Percentiles rank a stretch among this genome's conserved stretches.
These are phyloP conservation scores for Caloenas nicobarica DNA, from an alignment of 2,113 vertebrate species.

Conservation along the genomic window DNA sequence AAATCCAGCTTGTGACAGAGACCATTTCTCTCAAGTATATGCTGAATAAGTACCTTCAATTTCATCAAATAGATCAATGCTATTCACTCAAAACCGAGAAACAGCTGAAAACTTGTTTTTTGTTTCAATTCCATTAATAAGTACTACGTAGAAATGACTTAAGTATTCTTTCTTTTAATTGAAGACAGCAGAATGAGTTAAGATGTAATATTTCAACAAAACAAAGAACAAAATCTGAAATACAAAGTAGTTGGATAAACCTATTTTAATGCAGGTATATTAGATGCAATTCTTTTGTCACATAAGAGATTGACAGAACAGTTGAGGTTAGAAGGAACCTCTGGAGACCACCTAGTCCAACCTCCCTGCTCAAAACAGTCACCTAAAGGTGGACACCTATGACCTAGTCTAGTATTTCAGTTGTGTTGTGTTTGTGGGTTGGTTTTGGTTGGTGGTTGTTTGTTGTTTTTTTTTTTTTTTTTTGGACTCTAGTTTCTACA, in stretches of 20 bases:
- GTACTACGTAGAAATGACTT: rapidly evolving
- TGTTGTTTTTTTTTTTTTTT: not conserved
- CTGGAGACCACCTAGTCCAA: not conserved
- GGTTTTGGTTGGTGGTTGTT: not conserved
- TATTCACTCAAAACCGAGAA: not conserved
- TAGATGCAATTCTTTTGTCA: not conserved
- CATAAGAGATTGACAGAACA: not conserved
- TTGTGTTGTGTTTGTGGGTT: no score
- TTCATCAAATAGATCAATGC: not conserved
- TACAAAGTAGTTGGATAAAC: not conserved
- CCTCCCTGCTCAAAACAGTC: not conserved
- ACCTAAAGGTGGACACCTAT: not conserved
- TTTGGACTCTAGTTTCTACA: not conserved
- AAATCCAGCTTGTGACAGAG: not conserved
- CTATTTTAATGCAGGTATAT: not conserved
- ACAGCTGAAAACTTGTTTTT: not conserved
- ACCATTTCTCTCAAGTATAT: not conserved
- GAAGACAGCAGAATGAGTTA: not conserved
- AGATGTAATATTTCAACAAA: not conserved
- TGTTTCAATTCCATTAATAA: not conserved
- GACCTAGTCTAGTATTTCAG: not conserved
- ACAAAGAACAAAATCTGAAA: not conserved
- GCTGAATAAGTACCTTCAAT: not conserved
- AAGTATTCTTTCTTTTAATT: not conserved
- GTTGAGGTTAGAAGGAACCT: not conserved